phyloP scores from a whole-genome alignment of 2,797 vertebrate genomes.

The Naso thynnoides region DNA sequence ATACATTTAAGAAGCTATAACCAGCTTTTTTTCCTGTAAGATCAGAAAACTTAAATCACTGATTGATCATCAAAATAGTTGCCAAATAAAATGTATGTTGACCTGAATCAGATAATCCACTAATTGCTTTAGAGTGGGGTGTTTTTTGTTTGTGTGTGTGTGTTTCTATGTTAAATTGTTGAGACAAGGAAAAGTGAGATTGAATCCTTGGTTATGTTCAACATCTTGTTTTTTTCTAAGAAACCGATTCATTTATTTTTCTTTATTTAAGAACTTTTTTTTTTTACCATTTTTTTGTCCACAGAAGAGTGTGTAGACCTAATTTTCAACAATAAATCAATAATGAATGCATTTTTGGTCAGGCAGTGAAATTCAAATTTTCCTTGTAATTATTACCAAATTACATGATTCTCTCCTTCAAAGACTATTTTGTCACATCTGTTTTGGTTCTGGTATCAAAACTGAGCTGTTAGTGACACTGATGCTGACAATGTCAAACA shows the following conservation, averaged over 20 bases:
- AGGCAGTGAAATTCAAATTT: background rate
- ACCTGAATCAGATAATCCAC: background rate
- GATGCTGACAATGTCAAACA: background rate
- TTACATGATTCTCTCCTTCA: background rate
- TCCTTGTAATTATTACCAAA: background rate
- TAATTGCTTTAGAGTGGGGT: background rate
- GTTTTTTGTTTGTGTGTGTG: too few relatives aligned
- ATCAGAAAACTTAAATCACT: background rate
- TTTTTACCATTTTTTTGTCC: background rate
- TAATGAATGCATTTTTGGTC: background rate
- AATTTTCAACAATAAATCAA: background rate
- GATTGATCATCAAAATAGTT: too few relatives aligned
- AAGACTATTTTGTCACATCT: background rate
- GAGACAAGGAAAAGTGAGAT: too few relatives aligned
- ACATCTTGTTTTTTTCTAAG: background rate
- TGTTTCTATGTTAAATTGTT: too few relatives aligned
- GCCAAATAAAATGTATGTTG: too few relatives aligned
- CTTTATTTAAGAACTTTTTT: background rate
- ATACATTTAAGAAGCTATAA: background rate
- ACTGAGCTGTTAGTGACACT: background rate
- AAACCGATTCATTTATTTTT: too few relatives aligned
- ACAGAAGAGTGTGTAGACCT: background rate
- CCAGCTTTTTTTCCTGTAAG: background rate
- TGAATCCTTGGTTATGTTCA: background rate
- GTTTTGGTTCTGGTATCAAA: background rate